Evolutionary conservation across 1,140 invertebrate genomes (phyloP).

Genomic region (Chrysoperla carnea): DNA sequence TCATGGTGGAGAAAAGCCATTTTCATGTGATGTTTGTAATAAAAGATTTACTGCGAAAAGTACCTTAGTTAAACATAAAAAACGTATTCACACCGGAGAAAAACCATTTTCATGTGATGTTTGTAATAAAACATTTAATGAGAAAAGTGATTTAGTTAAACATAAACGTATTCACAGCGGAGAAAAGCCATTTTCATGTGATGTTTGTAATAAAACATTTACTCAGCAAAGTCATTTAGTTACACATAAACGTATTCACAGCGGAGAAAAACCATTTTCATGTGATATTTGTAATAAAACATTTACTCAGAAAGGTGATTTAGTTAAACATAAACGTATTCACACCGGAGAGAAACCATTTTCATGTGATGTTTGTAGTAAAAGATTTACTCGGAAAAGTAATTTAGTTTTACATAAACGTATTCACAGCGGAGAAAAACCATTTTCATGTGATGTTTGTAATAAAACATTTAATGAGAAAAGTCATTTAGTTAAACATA

Average conservation of each 20-base stretch:
- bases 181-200: background rate
- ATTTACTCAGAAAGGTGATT: constrained; percentile 26
- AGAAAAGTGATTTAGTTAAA: too few relatives aligned
- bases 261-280: constrained; percentile 24
- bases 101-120: constrained; percentile 10
- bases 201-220: background rate
- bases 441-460: too few relatives aligned
- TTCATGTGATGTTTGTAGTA: constrained; percentile 23
- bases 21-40: too few relatives aligned
- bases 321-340: constrained; percentile 26
- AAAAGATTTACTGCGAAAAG: too few relatives aligned
- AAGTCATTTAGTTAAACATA: too few relatives aligned
- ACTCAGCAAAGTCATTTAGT: background rate
- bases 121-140: constrained; percentile 9
- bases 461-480: too few relatives aligned
- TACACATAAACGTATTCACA: constrained; percentile 27
- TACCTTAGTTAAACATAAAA: too few relatives aligned
- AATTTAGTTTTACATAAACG: too few relatives aligned
- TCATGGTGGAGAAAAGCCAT: too few relatives aligned
- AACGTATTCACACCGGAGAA: constrained; percentile 10
- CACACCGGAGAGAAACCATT: constrained; percentile 31
- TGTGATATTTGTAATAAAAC: constrained; percentile 25
- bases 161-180: constrained; percentile 1
- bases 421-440: too few relatives aligned
- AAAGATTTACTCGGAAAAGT: background rate